Percentiles rank a stretch among this genome's conserved stretches.
Evolutionary conservation across 2,113 vertebrate genomes (phyloP).

Genomic region (Trochalopteron elliotii): DNA sequence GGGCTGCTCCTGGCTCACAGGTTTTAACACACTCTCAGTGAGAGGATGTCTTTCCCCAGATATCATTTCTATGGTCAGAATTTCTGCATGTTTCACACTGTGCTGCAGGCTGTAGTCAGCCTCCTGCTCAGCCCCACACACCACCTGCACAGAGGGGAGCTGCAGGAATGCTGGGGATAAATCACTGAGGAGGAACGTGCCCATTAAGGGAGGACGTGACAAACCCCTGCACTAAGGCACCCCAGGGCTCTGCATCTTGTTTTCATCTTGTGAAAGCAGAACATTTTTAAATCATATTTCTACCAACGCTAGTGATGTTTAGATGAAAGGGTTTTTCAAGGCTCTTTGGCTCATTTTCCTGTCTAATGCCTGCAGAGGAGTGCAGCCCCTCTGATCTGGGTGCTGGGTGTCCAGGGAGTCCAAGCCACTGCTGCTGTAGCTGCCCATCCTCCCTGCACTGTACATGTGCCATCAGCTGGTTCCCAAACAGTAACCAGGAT

Average conservation of each 20-base stretch:
- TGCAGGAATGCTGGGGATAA: background rate
- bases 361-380: background rate
- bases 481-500: fast-evolving
- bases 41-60: background rate
- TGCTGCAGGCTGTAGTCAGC: background rate
- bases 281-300: background rate
- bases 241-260: background rate
- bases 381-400: background rate
- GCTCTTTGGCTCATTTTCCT: background rate
- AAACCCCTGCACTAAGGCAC: background rate
- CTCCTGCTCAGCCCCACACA: background rate
- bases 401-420: background rate
- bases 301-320: background rate
- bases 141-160: background rate
- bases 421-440: background rate
- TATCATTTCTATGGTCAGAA: background rate
- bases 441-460: background rate
- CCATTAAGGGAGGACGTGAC: background rate
- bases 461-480: background rate
- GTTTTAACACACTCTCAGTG: background rate
- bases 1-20: background rate
- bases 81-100: background rate
- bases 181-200: background rate
- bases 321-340: background rate
- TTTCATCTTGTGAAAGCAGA: background rate